Evolutionary conservation across 2,888 invertebrate genomes (phyloP).

Genomic region (Clitarchus hookeri): DNA sequence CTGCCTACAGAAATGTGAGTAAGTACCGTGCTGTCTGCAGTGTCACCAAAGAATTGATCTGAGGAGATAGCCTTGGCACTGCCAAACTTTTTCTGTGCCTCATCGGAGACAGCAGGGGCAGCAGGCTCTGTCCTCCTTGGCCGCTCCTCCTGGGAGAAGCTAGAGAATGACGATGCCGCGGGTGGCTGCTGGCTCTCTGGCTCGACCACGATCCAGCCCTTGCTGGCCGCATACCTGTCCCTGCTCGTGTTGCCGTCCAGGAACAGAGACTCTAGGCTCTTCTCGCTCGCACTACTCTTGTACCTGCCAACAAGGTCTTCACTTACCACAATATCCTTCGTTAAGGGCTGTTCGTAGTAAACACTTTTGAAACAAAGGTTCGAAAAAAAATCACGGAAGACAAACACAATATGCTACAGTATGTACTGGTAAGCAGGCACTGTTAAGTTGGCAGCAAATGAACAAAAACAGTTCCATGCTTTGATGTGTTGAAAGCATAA

Average conservation of each 20-base stretch:
- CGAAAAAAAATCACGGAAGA: too few species aligned
- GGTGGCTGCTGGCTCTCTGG: conserved; percentile 36
- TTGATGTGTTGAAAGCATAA: too few species aligned
- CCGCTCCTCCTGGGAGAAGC: neutral
- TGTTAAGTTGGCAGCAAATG: too few species aligned
- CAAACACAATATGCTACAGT: too few species aligned
- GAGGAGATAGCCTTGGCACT: conserved; percentile 98
- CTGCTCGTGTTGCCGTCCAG: conserved; percentile 37
- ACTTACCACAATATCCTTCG: too few species aligned
- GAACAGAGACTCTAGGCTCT: conserved; percentile 40
- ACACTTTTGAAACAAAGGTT: too few species aligned
- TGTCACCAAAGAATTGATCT: conserved; percentile 91
- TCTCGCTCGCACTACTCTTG: conserved; percentile 43
- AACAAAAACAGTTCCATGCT: too few species aligned
- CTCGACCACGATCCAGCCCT: conserved; percentile 33
- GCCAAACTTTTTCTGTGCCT: conserved; percentile 95
- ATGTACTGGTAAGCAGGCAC: too few species aligned
- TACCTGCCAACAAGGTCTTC: conserved; percentile 35
- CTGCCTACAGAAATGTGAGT: too few species aligned
- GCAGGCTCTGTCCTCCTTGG: conserved; percentile 37
- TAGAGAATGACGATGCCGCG: neutral
- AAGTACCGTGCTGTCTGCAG: conserved; percentile 50
- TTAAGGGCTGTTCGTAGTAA: too few species aligned
- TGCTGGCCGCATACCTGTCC: conserved; percentile 34
- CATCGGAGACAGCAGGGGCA: conserved; percentile 60